A percentile compares a stretch with the other conserved stretches of the same genome.
Evolutionary conservation across 2,888 invertebrate species (phyloP).

Genomic region (Nomada lathburiana): DNA sequence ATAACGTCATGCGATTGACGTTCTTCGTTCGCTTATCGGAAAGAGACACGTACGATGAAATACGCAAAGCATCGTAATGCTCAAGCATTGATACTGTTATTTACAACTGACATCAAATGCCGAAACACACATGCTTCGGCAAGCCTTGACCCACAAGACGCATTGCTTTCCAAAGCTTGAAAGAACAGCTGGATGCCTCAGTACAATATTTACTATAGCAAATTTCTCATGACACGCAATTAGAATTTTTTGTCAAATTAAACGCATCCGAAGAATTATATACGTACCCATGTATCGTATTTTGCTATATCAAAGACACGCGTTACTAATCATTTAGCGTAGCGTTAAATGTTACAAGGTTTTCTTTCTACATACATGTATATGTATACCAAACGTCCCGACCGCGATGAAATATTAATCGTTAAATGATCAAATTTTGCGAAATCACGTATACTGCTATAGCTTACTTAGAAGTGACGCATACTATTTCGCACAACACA

Average conservation of each 20-base stretch:
- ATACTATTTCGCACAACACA: neutral
- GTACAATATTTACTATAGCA: neutral
- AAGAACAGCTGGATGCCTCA: slow-evolving; percentile 28
- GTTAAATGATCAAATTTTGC: slow-evolving; percentile 21
- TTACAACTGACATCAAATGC: slow-evolving; percentile 47
- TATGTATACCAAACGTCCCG: too few relatives aligned
- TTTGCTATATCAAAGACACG: neutral
- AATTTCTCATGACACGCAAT: neutral
- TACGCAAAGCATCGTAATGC: neutral
- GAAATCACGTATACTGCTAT: slow-evolving; percentile 20
- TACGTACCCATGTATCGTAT: neutral
- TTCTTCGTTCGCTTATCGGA: slow-evolving; percentile 33
- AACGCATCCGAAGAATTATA: neutral
- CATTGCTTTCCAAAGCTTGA: slow-evolving; percentile 45
- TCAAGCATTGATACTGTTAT: slow-evolving; percentile 44
- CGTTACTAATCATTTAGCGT: neutral
- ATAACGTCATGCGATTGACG: slow-evolving; percentile 28
- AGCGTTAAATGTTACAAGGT: neutral
- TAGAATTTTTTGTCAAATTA: neutral
- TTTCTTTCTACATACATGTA: neutral
- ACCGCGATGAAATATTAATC: neutral
- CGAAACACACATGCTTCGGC: slow-evolving; percentile 42
- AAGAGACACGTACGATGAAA: slow-evolving; percentile 14
- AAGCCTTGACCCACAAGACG: slow-evolving; percentile 63
- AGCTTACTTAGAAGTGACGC: slow-evolving; percentile 21